These are phyloP conservation scores for Drosophila prolongata DNA, from an alignment of 2,888 invertebrate genomes.

Conservation along the genomic window DNA sequence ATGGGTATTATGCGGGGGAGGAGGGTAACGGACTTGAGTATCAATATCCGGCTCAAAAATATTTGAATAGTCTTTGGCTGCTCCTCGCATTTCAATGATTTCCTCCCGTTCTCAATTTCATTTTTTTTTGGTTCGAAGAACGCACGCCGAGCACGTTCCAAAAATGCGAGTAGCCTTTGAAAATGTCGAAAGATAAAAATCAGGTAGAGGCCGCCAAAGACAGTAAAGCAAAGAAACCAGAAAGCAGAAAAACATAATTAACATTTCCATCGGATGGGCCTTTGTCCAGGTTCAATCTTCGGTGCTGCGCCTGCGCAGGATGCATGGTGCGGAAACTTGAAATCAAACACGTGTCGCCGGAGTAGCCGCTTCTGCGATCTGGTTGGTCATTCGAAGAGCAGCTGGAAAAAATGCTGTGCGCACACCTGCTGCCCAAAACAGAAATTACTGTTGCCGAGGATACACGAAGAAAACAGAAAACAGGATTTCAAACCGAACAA, in stretches of 20 bases:
- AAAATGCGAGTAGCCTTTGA: conserved; percentile 62
- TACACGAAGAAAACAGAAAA: conserved; percentile 44
- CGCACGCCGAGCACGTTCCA: conserved; percentile 78
- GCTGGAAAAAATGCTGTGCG: conserved; percentile 49
- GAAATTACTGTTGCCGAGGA: conserved; percentile 59
- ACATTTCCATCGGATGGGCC: conserved; percentile 37
- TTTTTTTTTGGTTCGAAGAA: conserved; percentile 29
- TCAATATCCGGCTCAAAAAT: conserved; percentile 66
- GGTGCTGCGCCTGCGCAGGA: conserved; percentile 66
- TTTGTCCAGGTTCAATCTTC: conserved; percentile 16
- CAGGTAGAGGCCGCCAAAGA: conserved; percentile 62
- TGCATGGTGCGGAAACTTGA: conserved; percentile 65
- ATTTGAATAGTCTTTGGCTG: conserved; percentile 43
- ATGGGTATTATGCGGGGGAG: neutral
- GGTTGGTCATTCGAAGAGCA: conserved; percentile 65
- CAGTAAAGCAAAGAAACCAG: conserved; percentile 21
- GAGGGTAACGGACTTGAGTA: conserved; percentile 49
- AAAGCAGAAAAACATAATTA: conserved; percentile 65
- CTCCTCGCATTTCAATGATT: conserved; percentile 35
- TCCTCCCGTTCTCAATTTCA: conserved; percentile 13
- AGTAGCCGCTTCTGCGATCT: conserved; percentile 52
- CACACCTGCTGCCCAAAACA: conserved; percentile 70
- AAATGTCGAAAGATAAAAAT: conserved; percentile 67
- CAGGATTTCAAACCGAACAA: conserved; percentile 63
- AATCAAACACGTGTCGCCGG: conserved; percentile 76